Percentiles rank a stretch among this genome's conserved stretches.
phyloP scores from a whole-genome alignment of 2,113 vertebrate species.

The Cinclus cinclus region DNA sequence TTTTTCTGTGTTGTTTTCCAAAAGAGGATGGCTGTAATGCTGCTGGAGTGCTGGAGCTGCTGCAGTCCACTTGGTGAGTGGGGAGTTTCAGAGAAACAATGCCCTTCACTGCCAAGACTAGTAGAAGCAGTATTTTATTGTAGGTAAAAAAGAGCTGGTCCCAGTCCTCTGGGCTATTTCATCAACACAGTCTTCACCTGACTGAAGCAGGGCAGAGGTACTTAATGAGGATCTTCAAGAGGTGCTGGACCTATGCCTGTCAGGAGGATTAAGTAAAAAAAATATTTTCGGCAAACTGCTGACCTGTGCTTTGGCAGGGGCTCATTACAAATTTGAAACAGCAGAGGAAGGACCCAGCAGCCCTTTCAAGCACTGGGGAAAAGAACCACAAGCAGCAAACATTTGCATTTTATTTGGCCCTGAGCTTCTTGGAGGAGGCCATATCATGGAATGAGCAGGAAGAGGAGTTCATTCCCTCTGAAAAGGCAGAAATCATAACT shows the following conservation, averaged over 20 bases:
- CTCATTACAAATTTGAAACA: background rate
- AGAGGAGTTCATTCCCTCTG: slow-evolving; percentile 7
- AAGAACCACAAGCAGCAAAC: background rate
- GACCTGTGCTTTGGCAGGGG: slow-evolving; percentile 21
- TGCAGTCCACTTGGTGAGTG: background rate
- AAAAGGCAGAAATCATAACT: background rate
- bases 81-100: background rate
- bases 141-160: background rate
- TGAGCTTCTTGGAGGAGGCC: background rate
- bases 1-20: background rate
- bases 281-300: background rate
- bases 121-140: background rate
- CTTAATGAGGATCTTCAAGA: slow-evolving; percentile 53
- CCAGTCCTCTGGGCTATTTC: background rate
- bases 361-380: background rate
- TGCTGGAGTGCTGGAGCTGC: background rate
- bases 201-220: background rate
- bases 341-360: background rate
- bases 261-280: slow-evolving; percentile 22
- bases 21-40: background rate
- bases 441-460: background rate
- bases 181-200: slow-evolving; percentile 33
- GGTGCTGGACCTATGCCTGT: slow-evolving; percentile 27
- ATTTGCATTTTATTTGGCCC: slow-evolving; percentile 31
- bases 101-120: background rate